phyloP scores from a whole-genome alignment of 2,113 vertebrate species.

The Falco punctatus region DNA sequence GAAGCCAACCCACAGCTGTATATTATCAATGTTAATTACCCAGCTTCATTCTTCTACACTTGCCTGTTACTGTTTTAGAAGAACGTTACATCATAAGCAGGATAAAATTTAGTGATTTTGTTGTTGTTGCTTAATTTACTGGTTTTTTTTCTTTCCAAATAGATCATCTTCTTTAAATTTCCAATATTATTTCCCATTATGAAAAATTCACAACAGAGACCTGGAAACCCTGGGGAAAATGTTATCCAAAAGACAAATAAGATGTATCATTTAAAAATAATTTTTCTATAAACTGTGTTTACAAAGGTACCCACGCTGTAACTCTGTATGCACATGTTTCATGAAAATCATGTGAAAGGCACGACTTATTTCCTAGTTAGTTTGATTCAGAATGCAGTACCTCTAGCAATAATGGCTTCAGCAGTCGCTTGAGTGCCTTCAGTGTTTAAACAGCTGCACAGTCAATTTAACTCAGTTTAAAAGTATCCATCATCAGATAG shows the following conservation, averaged over 20 bases:
- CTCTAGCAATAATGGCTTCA: background rate
- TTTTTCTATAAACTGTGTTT: background rate
- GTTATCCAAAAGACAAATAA: background rate
- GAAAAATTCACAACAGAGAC: background rate
- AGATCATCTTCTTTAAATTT: background rate
- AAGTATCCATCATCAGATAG: background rate
- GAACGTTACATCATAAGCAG: background rate
- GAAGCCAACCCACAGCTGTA: no score
- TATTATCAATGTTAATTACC: no score
- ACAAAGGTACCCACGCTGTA: background rate
- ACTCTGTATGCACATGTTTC: background rate
- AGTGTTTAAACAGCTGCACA: conserved; percentile 28
- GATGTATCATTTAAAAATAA: background rate
- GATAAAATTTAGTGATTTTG: background rate
- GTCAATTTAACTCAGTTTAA: background rate
- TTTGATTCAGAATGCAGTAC: background rate
- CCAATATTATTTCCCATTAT: background rate
- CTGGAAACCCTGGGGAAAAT: background rate
- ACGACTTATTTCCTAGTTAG: background rate
- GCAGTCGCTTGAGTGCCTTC: background rate
- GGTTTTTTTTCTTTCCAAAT: background rate
- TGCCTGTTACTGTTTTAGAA: background rate
- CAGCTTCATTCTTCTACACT: no score
- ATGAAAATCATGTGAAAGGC: background rate
- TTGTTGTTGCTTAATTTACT: background rate